Conservation (phyloP, 2,113 vertebrate species). For the Excalfactoria chinensis region DNA sequence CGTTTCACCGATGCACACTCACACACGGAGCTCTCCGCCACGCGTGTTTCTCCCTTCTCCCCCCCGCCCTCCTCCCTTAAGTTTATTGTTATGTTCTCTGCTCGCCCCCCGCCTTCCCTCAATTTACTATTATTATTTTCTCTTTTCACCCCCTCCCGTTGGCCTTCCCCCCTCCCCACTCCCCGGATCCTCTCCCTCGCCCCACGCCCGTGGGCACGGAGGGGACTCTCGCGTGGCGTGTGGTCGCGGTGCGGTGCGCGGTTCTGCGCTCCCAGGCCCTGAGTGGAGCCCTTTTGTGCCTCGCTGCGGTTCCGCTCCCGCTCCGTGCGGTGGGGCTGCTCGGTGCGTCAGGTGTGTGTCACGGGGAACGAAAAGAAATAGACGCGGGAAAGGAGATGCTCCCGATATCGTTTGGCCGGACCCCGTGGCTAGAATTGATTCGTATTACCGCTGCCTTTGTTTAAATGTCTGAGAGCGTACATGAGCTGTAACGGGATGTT, state of each 20-base stretch:
- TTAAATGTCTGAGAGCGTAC: neutral
- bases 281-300: too few relatives aligned
- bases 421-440: neutral
- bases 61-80: too few relatives aligned
- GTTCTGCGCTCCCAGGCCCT: too few relatives aligned
- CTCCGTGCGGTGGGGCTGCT: neutral
- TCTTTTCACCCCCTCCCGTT: neutral
- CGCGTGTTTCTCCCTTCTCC: neutral
- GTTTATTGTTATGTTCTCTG: too few relatives aligned
- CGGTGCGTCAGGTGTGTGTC: conserved; percentile 52
- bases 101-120: neutral
- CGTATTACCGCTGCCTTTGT: neutral
- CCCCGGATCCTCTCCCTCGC: neutral
- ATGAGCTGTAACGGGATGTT: neutral
- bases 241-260: too few relatives aligned
- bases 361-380: neutral
- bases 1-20: neutral
- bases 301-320: too few relatives aligned
- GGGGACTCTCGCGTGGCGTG: neutral
- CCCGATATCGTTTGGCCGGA: neutral
- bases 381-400: neutral
- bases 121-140: too few relatives aligned
- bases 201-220: neutral
- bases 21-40: neutral
- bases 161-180: neutral